Evolutionary conservation across 2,113 vertebrate genomes (phyloP), one percentile per base, ranked within the genome.

Genomic region (Larimichthys polyactis): DNA sequence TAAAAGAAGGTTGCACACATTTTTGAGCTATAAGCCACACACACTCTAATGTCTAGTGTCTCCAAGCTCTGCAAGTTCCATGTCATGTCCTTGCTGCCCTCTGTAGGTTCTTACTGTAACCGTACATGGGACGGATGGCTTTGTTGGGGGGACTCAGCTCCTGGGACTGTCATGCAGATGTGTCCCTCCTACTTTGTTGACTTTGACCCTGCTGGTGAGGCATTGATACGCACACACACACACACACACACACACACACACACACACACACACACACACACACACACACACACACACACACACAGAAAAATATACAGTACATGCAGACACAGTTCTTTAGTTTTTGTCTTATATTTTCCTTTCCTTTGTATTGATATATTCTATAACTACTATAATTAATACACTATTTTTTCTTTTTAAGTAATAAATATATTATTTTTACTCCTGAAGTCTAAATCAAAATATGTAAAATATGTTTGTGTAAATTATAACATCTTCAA

Each of bases 101-200:
- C 89, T 85, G 52, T 76, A 96, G 95, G 82, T 3, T 22, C 75
- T 2, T 95, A 91, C 83, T 96, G 95, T 87, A 95, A 96, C 78
- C 95, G 95, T 32, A 96, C 95, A 0, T 96, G 95, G 95, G 95
- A 96, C 0, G 95, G 95, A 24, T 96, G 95, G 95, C 81, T 96
- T 52, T 96, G 95, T 32, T 96, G 95, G 95, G 92, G 73, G 7
- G 95, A 96, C 67, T 78, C 94, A 1, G 0, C 68, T 52, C 94
- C 95, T 2, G 94, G 94, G 19, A 93, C 87, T 0, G 79, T 82
- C 16, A 71, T 90, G 55, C 95, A 96, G 89, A 85, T 87, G 74
- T 96, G 95, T 74, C 95, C 95, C 2, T 60, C 57, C n/a, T 96
- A 96, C 84, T 96, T 91, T 79, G 44, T 49, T 0, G 94, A 95